These are phyloP conservation scores for Pemphredon lugubris DNA, from an alignment of 2,888 invertebrate species.

Conservation along the genomic window DNA sequence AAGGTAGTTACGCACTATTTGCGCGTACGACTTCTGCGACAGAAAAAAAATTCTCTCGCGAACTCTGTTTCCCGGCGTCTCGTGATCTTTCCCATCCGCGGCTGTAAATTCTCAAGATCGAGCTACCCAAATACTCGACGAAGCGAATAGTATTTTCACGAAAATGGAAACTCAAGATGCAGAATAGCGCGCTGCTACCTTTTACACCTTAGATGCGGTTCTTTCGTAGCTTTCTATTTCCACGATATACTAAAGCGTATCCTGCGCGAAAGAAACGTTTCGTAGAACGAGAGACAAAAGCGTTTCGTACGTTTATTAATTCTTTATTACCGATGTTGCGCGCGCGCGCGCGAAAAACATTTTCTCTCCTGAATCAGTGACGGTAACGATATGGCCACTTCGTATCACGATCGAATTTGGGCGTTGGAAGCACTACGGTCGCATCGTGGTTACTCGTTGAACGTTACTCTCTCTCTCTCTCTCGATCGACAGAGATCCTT, in stretches of 20 bases:
- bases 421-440: conserved; percentile 55
- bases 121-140: no score
- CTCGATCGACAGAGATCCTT: conserved; percentile 35
- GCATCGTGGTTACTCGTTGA: conserved; percentile 30
- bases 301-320: conserved; percentile 31
- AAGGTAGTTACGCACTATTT: no score
- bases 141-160: no score
- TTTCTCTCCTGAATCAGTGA: conserved; percentile 45
- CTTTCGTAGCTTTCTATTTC: not conserved
- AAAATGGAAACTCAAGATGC: no score
- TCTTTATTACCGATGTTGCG: conserved; percentile 44
- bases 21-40: no score
- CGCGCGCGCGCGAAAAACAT: conserved; percentile 17
- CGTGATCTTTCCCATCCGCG: no score
- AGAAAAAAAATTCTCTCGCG: no score
- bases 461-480: not conserved
- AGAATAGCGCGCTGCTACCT: no score
- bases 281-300: conserved; percentile 20
- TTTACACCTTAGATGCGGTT: not conserved
- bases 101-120: no score
- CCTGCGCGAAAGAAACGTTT: conserved; percentile 7
- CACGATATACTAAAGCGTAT: not conserved
- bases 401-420: conserved; percentile 62
- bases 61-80: no score
- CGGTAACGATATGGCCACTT: conserved; percentile 60